These are phyloP conservation scores for Tetranychus cinnabarinus DNA, from an alignment of 1,140 invertebrate genomes.

Conservation along the genomic window DNA sequence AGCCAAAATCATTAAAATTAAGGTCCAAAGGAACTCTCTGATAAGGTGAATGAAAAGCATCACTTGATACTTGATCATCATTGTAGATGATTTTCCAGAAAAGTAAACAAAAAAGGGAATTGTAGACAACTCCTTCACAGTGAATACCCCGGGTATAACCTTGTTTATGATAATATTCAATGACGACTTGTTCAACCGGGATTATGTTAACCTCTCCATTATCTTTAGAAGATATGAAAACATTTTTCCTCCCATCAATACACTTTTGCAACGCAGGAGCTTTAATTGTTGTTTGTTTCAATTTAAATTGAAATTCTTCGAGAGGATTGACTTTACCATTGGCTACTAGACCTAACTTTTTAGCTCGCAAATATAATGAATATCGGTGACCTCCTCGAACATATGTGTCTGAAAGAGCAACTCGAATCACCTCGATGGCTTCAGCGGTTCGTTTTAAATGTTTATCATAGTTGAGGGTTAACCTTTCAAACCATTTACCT, in stretches of 20 bases:
- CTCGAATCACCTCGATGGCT: conserved; percentile 19
- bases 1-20: conserved; percentile 34
- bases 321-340: background rate
- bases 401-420: conserved; percentile 20
- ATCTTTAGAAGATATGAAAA: conserved; percentile 16
- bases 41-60: conserved; percentile 37
- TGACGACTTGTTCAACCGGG: background rate
- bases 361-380: conserved; percentile 21
- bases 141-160: conserved; percentile 28
- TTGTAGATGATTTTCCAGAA: conserved; percentile 53
- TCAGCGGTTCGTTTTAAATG: conserved; percentile 26
- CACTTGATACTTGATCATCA: conserved; percentile 23
- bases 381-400: conserved; percentile 22
- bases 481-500: conserved; percentile 28
- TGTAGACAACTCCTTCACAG: conserved; percentile 39
- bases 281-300: background rate
- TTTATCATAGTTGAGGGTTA: conserved; percentile 26
- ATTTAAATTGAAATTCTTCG: conserved; percentile 13
- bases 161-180: background rate
- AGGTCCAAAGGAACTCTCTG: conserved; percentile 44
- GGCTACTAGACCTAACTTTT: conserved; percentile 2
- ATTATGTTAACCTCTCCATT: background rate
- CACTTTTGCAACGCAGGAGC: background rate
- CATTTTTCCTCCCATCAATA: conserved; percentile 16
- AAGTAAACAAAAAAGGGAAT: conserved; percentile 35